Evolutionary conservation across 2,113 vertebrate species (phyloP), one percentile per base, ranked within the genome.

Genomic region (Trochalopteron elliotii): DNA sequence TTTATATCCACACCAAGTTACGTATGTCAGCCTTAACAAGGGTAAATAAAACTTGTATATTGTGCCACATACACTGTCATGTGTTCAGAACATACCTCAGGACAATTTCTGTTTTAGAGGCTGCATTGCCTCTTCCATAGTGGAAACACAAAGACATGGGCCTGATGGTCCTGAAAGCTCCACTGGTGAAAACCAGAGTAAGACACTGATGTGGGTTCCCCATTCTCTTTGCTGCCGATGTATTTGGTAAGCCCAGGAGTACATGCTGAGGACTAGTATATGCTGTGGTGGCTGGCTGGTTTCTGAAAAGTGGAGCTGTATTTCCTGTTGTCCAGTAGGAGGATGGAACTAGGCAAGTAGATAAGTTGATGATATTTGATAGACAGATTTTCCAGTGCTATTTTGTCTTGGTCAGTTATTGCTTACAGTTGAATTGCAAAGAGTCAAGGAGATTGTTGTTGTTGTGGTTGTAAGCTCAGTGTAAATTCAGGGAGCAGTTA

Each of bases 211-310:
- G 31, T n/a, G 33, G 2, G 7, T n/a, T 81, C 50, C 24, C 25
- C 0, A 0, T 49, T 87, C 25, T 47, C 83, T 65, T 63, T 61
- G 44, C 33, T 37, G 37, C 17, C 15, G 28, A 1, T 1, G 1
- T 22, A 11, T 19, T 71, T 35, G 28, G 19, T n/a, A 24, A 40
- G 30, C 25, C 33, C 61, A 10, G 52, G 39, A 68, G n/a, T 44
- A 42, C 16, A 24, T 35, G 14, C 20, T 65, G 28, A 67, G 69
- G 47, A 22, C 45, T 50, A 1, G 16, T 47, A 2, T 12, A 8
- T 67, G 47, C 56, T 39, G 1, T 9, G 5, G 18, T 56, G 40
- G 7, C 60, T 87, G 55, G 6, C 64, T 91, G 23, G 20, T n/a
- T 72, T 70, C 59, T 86, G 59, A 72, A 45, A 28, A 49, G 10